Base-by-base conservation (phyloP, 2,113 vertebrate species). In the Myodes glareolus region DNA sequence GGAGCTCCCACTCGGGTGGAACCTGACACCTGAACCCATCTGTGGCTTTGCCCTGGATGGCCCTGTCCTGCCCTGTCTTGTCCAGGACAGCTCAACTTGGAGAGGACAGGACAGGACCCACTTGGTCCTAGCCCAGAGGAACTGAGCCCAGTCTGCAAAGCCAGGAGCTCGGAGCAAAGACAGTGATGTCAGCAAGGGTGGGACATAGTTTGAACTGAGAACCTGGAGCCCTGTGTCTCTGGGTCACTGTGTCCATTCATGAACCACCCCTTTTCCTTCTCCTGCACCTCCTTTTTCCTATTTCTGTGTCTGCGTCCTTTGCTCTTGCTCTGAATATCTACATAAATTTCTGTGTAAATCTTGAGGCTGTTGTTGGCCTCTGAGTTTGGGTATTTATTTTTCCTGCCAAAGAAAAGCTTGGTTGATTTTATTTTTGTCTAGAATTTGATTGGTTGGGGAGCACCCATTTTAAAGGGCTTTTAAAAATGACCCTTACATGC, bases 11-110 rank as follows among this genome's bases (percentile, higher is more conserved):
- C 52, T 63, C 0, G 68, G 96, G 91, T 0, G 42, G 81, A 67
- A 84, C 7, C 81, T 88, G 94, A 97, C 89, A 95, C 95, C 87
- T 95, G 95, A 96, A n/a, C 93, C 91, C 73, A 42, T 89, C 88
- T 94, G 95, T 4, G 91, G 96, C 90, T 92, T 82, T 36, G 92
- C 61, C 73, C 86, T 39, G 82, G 76, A 58, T 42, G 42, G 90
- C 55, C 87, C 78, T 88, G 86, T 63, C 91, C 76, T 89, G 76
- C 58, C 45, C 67, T 67, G 50, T 50, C 81, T 55, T 96, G 39
- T 75, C 92, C 76, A 85, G 93, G 10, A 42, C 76, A 92, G 42
- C 73, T 92, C 70, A 90, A n/a, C 29, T 63, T 5, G 6, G 67
- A 77, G 89, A 21, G 50, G 68, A 58, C 72, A 81, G 75, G 47